These are phyloP conservation scores for Cheiracanthium punctorium DNA, from an alignment of 2,888 invertebrate species.

Conservation along the genomic window DNA sequence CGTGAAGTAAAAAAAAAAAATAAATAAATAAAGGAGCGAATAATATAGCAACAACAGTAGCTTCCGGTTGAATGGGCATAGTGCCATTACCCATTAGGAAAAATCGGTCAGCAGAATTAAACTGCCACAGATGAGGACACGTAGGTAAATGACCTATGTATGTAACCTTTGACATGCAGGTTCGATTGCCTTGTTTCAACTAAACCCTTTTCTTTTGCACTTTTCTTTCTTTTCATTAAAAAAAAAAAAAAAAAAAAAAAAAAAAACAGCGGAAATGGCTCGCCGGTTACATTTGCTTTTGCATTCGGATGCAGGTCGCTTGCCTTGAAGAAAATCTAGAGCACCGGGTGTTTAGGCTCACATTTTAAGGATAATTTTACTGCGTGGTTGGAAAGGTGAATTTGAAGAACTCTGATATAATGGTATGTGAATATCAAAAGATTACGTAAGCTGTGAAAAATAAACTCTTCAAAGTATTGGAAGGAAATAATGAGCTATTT, in stretches of 20 bases:
- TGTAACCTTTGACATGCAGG: slow-evolving; percentile 31
- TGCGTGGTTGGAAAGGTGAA: no score
- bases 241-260: neutral
- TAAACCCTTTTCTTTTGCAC: no score
- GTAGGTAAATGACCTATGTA: slow-evolving; percentile 44
- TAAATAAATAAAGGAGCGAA: no score
- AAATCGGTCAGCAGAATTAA: slow-evolving; percentile 26
- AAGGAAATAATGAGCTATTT: no score
- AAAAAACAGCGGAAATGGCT: no score
- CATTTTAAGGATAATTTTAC: neutral
- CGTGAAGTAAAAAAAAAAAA: no score
- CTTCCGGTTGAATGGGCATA: slow-evolving; percentile 26
- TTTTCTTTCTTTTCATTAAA: no score
- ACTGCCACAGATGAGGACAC: no score
- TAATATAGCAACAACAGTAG: neutral
- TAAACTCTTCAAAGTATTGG: no score
- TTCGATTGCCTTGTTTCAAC: slow-evolving; percentile 19
- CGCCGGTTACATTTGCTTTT: neutral
- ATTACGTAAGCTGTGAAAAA: no score
- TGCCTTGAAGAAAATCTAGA: slow-evolving; percentile 44
- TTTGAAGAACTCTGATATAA: no score
- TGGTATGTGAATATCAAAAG: no score
- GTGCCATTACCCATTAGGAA: neutral
- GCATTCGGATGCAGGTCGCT: neutral
- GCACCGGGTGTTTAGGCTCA: slow-evolving; percentile 35